phyloP scores from a whole-genome alignment of 2,888 invertebrate species.

The Catonia carolina region DNA sequence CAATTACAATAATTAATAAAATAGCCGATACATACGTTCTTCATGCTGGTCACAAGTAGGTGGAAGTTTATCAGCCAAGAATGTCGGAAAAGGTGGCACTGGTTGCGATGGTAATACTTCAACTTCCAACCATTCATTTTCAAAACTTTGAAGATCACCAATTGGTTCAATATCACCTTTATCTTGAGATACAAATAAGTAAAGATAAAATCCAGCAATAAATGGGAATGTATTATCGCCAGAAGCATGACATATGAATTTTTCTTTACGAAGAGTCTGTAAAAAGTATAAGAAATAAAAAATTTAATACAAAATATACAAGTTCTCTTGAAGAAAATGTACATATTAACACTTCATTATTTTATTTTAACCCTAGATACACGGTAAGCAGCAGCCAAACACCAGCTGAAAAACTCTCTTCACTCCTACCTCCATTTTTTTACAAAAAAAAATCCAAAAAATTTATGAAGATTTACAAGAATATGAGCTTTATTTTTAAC shows the following conservation, averaged over 20 bases:
- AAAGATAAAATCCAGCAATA: conserved; percentile 87
- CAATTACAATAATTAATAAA: too few species aligned
- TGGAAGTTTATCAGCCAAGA: conserved; percentile 27
- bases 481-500: too few species aligned
- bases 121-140: conserved; percentile 89
- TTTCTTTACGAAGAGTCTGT: conserved; percentile 65
- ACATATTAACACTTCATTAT: too few species aligned
- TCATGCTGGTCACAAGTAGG: conserved; percentile 21
- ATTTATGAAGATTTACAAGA: too few species aligned
- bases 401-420: too few species aligned
- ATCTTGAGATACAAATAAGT: conserved; percentile 68
- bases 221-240: conserved; percentile 74
- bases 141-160: conserved; percentile 73
- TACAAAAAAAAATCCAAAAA: too few species aligned
- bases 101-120: conserved; percentile 53
- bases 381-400: too few species aligned
- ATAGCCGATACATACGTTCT: too few species aligned
- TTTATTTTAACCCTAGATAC: too few species aligned
- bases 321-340: not conserved
- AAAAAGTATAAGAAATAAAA: conserved; percentile 35
- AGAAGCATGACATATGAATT: conserved; percentile 84
- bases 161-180: conserved; percentile 44
- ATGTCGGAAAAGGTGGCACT: conserved; percentile 33
- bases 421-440: too few species aligned
- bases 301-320: not conserved